A percentile compares a stretch with the other conserved stretches of the same genome.
These are phyloP conservation scores for Lethocerus indicus DNA, from an alignment of 1,140 invertebrate species.

Conservation along the genomic window DNA sequence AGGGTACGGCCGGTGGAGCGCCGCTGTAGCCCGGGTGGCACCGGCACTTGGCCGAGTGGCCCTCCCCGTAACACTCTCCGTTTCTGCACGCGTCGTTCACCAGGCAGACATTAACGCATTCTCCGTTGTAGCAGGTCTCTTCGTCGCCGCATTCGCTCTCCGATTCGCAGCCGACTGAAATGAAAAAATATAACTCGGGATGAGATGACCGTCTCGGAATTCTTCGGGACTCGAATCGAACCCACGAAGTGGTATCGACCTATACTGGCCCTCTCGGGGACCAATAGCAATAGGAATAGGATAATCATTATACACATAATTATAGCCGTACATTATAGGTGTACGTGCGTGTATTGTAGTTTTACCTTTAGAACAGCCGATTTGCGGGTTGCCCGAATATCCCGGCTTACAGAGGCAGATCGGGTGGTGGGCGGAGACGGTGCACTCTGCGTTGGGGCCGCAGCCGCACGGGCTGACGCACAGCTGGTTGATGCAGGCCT, in stretches of 20 bases:
- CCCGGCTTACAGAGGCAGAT: conserved; percentile 59
- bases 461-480: conserved; percentile 75
- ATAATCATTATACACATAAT: background rate
- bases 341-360: conserved; percentile 5
- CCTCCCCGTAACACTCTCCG: conserved; percentile 61
- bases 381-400: conserved; percentile 67
- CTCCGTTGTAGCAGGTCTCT: conserved; percentile 63
- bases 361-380: conserved; percentile 54
- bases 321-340: background rate
- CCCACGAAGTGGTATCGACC: no score
- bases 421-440: conserved; percentile 61
- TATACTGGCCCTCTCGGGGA: no score
- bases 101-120: conserved; percentile 62
- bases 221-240: no score
- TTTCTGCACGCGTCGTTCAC: conserved; percentile 63
- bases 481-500: conserved; percentile 59
- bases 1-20: conserved; percentile 58
- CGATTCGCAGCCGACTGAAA: conserved; percentile 55
- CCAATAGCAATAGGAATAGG: background rate
- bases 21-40: conserved; percentile 53
- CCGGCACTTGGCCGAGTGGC: conserved; percentile 55
- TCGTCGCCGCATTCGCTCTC: conserved; percentile 60
- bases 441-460: conserved; percentile 62
- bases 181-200: conserved; percentile 19
- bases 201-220: no score